Conservation (phyloP, 23 tunicate genomes). For the Oikopleura dioica region DNA sequence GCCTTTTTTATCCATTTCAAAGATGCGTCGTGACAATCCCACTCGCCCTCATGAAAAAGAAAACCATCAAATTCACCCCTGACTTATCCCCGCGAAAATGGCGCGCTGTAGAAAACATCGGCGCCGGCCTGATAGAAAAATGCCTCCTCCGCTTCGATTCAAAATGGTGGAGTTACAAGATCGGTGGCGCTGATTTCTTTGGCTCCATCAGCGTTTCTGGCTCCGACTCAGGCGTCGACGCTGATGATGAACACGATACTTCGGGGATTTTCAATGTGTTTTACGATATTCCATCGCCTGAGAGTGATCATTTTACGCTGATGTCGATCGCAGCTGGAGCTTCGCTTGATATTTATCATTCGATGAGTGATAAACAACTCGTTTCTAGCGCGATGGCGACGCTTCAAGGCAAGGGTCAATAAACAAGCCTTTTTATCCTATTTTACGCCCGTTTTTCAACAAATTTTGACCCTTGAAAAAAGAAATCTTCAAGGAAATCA, state of each 20-base stretch:
- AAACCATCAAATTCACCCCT: slow-evolving; percentile 37
- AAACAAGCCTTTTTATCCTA: too few relatives aligned
- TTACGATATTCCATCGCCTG: neutral
- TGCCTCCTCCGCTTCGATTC: slow-evolving; percentile 22
- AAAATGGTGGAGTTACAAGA: slow-evolving; percentile 54
- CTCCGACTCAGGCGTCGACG: neutral
- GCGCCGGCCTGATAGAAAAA: slow-evolving; percentile 73
- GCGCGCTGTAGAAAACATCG: slow-evolving; percentile 29
- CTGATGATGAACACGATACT: neutral
- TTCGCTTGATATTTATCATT: neutral
- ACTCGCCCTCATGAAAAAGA: slow-evolving; percentile 42
- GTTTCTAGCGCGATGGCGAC: neutral
- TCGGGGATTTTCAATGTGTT: neutral
- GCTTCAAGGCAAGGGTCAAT: too few relatives aligned
- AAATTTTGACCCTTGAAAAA: too few relatives aligned
- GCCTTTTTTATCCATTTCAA: too few relatives aligned
- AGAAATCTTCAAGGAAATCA: neutral
- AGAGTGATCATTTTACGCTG: neutral
- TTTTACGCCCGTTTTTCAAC: too few relatives aligned
- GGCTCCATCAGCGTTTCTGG: slow-evolving; percentile 15
- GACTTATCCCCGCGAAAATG: slow-evolving; percentile 16
- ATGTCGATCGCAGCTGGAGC: neutral
- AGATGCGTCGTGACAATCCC: too few relatives aligned
- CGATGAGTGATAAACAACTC: neutral
- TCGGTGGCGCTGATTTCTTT: slow-evolving; percentile 57